phyloP scores from a whole-genome alignment of 2,113 vertebrate species.

The Rhizomys pruinosus region DNA sequence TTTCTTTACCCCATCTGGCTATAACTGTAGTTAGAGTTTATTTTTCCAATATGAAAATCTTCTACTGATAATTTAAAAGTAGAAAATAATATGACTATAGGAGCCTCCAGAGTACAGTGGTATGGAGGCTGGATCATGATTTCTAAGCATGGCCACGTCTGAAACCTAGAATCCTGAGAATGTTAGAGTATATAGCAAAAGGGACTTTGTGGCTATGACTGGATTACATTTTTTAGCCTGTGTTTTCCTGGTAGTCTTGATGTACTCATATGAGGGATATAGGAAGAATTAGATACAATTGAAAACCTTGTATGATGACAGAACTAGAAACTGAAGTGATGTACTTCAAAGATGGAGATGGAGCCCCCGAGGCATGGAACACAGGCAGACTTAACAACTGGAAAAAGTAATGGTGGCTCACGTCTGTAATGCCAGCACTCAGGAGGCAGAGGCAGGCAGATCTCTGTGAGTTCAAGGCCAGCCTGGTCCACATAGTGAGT shows the following conservation, averaged over 20 bases:
- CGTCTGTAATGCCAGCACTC: too few species aligned
- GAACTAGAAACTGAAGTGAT: background rate
- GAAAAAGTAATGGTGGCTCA: background rate
- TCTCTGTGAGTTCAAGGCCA: too few species aligned
- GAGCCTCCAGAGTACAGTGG: background rate
- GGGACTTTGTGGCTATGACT: background rate
- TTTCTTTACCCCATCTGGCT: background rate
- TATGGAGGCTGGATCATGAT: background rate
- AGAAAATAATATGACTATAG: background rate
- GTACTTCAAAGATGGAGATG: background rate
- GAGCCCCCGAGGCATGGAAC: background rate
- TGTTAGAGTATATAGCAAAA: conserved; percentile 1
- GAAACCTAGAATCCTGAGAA: background rate
- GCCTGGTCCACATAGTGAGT: too few species aligned
- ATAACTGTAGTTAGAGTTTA: background rate
- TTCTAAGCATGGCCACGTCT: background rate
- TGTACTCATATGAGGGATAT: background rate
- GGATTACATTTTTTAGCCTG: background rate
- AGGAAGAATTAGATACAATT: background rate
- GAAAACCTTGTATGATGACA: background rate
- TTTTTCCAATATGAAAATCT: conserved; percentile 23
- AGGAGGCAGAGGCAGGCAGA: too few species aligned
- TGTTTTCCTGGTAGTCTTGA: background rate
- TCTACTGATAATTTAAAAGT: conserved; percentile 11
- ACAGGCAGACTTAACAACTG: background rate